These are phyloP conservation scores for Climacteris rufus DNA, from an alignment of 2,113 vertebrate genomes.

Conservation along the genomic window DNA sequence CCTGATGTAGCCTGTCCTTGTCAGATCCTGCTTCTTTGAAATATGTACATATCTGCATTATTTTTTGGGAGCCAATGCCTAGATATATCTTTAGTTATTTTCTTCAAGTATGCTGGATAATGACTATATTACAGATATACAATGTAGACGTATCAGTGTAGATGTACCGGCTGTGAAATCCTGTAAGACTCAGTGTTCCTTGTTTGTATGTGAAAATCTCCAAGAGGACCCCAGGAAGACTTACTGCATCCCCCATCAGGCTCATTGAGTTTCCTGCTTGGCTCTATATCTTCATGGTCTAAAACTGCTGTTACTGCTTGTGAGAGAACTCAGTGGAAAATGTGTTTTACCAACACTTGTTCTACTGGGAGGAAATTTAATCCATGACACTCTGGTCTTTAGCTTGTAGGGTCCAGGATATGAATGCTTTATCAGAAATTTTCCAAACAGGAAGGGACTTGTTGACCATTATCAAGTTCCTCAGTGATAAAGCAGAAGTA, in stretches of 20 bases:
- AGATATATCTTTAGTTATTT: neutral
- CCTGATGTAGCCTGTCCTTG: neutral
- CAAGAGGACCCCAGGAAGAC: neutral
- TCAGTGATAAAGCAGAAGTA: constrained; percentile 37
- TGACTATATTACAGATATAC: neutral
- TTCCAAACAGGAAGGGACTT: constrained; percentile 41
- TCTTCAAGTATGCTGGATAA: neutral
- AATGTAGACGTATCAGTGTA: neutral
- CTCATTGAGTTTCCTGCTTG: neutral
- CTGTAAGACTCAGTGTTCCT: neutral
- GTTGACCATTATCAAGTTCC: neutral
- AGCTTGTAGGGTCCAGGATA: neutral
- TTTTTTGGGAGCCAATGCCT: neutral
- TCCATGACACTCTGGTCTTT: neutral
- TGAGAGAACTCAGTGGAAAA: neutral
- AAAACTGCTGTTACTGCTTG: neutral
- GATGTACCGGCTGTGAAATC: neutral
- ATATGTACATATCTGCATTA: neutral
- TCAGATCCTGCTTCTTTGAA: neutral
- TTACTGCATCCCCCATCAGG: neutral
- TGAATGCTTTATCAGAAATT: constrained; percentile 51
- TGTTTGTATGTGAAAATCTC: neutral
- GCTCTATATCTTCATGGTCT: neutral
- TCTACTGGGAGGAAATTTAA: neutral
- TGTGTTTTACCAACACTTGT: neutral